A percentile compares a stretch with the other conserved stretches of the same genome.
Conservation (phyloP, 2,888 invertebrate species). For the Luffia ferchaultella region DNA sequence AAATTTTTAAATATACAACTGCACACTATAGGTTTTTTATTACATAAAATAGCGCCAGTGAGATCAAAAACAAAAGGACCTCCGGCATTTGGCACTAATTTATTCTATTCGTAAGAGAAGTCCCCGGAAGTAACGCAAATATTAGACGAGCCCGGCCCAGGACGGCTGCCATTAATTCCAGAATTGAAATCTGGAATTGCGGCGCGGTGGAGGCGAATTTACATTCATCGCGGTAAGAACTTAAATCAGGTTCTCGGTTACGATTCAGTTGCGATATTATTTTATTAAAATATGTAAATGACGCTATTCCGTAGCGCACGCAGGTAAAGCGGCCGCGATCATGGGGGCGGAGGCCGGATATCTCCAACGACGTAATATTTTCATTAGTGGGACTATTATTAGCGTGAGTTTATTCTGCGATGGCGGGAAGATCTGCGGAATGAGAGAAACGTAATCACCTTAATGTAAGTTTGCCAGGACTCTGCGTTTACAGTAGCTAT, state of each 20-base stretch:
- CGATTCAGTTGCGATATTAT: slow-evolving; percentile 66
- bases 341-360: slow-evolving; percentile 47
- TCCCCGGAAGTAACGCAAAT: slow-evolving; percentile 62
- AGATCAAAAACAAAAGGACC: background rate
- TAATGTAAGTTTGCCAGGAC: background rate
- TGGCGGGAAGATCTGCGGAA: background rate
- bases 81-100: slow-evolving; percentile 44
- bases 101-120: slow-evolving; percentile 57
- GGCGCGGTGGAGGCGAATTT: slow-evolving; percentile 57
- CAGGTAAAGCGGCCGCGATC: slow-evolving; percentile 53
- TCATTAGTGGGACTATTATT: slow-evolving; percentile 49
- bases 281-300: slow-evolving; percentile 67
- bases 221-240: slow-evolving; percentile 67
- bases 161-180: slow-evolving; percentile 61
- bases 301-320: slow-evolving; percentile 47
- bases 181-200: slow-evolving; percentile 66
- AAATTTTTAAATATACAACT: too few species aligned
- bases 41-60: background rate
- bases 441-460: background rate
- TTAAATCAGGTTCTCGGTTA: slow-evolving; percentile 67
- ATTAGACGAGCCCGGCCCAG: slow-evolving; percentile 58
- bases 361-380: slow-evolving; percentile 57
- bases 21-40: too few species aligned
- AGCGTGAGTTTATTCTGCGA: background rate
- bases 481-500: background rate